Evolutionary conservation across 1,140 invertebrate genomes (phyloP), one percentile per base, ranked within the genome.

Genomic region (Atta texana): DNA sequence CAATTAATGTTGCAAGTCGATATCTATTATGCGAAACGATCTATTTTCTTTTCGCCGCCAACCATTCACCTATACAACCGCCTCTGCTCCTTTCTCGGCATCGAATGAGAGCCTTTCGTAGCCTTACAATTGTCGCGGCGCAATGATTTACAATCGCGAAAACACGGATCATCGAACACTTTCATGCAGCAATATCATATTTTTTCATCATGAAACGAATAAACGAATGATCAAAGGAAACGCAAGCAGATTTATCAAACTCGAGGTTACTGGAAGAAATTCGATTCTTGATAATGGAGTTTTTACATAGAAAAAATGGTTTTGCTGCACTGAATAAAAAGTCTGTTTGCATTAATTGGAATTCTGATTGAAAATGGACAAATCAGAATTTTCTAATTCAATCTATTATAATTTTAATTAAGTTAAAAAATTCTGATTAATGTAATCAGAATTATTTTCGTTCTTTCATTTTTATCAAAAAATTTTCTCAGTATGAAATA

Each of bases 61-160:
- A 49, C 57, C 72, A 21, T 69, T 89, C 64, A 89, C 87, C 74
- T 75, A 87, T 71, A 86, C 39, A 61, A 51, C 1, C 74, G 61
- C n/a, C 44, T 59, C 68, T 59, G 68, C 84, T 59, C 76, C 87
- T 86, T 74, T 69, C 72, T 24, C 87, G 63, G 6, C 12, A 5
- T 64, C 51, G 24, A 80, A 49, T 57, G 49, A 59, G 66, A 82
- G 75, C 64, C 86, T 89, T 89, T 88, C 88, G 14, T 59, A 61
- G 82, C 21, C 24, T 28, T 16, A 49, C 66, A 31, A 76, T 85
- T 53, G 86, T 85, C 81, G 72, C 86, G 44, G 51, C n/a, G 80
- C 14, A 66, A 71, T 18, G 21, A 31, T 64, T 88, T 16, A 51
- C 53, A 68, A 74, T 66, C 69, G 24, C 28, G 21, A 28, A 34